Evolutionary conservation across 2,888 invertebrate genomes (phyloP).

Genomic region (Scrobipalpa costella): DNA sequence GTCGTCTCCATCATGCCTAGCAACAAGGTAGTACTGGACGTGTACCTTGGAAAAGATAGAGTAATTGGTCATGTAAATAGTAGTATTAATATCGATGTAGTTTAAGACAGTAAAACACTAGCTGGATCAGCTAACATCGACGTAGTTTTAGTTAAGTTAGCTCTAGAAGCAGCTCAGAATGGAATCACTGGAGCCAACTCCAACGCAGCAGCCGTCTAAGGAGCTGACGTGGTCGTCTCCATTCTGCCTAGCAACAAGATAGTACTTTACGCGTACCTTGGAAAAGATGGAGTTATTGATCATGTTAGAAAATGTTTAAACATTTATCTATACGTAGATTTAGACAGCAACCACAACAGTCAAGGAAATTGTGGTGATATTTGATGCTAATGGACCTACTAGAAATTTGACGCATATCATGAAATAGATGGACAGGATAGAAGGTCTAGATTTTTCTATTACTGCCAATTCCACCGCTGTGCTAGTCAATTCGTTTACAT

Average conservation of each 20-base stretch:
- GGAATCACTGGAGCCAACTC: slow-evolving; percentile 88
- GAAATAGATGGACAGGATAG: too few relatives aligned
- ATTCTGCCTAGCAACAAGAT: slow-evolving; percentile 97
- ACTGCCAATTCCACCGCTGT: too few relatives aligned
- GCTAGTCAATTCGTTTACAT: too few relatives aligned
- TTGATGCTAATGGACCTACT: too few relatives aligned
- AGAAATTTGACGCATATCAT: too few relatives aligned
- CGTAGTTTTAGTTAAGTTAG: background rate
- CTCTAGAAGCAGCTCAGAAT: slow-evolving; percentile 62
- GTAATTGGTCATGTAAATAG: slow-evolving; percentile 76
- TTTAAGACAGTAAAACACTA: too few relatives aligned
- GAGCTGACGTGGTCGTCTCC: slow-evolving; percentile 90
- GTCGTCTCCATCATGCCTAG: slow-evolving; percentile 98
- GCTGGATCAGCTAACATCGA: slow-evolving; percentile 58
- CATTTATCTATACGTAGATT: too few relatives aligned
- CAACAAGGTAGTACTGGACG: slow-evolving; percentile 91
- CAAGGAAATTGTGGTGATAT: too few relatives aligned
- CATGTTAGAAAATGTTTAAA: slow-evolving; percentile 77
- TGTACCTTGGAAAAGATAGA: slow-evolving; percentile 83
- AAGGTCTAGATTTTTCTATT: too few relatives aligned
- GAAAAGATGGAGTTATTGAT: slow-evolving; percentile 79
- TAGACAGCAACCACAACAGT: too few relatives aligned
- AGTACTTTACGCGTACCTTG: slow-evolving; percentile 89
- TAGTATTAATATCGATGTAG: too few relatives aligned
- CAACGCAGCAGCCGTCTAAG: slow-evolving; percentile 89